phyloP scores from a whole-genome alignment of 2,113 vertebrate species.

The Lota lota region DNA sequence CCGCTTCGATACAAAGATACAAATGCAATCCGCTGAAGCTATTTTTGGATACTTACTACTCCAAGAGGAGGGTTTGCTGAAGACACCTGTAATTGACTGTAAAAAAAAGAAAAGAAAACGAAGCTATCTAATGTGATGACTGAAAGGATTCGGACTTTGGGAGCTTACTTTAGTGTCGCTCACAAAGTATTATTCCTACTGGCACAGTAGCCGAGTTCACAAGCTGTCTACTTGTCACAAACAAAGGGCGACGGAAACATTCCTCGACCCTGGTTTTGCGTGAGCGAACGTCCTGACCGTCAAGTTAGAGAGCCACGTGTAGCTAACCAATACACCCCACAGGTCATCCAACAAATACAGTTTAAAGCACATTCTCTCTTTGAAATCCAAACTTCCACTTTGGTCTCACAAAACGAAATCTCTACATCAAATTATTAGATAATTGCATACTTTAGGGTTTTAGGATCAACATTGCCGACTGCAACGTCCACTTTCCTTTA shows the following conservation, averaged over 20 bases:
- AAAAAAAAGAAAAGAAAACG: no score
- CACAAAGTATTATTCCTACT: no score
- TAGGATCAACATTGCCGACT: no score
- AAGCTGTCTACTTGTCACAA: no score
- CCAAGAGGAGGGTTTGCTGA: slow-evolving; percentile 34
- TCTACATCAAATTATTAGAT: background rate
- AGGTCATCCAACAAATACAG: background rate
- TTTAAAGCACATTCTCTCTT: no score
- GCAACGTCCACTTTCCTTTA: no score
- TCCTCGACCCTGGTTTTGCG: slow-evolving; percentile 6
- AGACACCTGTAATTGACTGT: slow-evolving; percentile 59
- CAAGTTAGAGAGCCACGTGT: slow-evolving; percentile 48
- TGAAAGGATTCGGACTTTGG: no score
- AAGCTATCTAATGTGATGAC: no score
- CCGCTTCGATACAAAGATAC: slow-evolving; percentile 46
- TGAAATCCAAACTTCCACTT: no score
- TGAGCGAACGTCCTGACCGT: slow-evolving; percentile 25
- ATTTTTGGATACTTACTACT: slow-evolving; percentile 65
- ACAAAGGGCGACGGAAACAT: background rate
- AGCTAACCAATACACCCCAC: slow-evolving; percentile 17
- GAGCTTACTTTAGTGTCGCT: no score
- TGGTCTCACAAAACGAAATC: background rate
- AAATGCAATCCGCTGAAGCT: slow-evolving; percentile 60
- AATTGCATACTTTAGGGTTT: no score
- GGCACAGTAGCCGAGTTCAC: no score